phyloP scores from a whole-genome alignment of 23 tunicate genomes.

The Botrylloides violaceus region DNA sequence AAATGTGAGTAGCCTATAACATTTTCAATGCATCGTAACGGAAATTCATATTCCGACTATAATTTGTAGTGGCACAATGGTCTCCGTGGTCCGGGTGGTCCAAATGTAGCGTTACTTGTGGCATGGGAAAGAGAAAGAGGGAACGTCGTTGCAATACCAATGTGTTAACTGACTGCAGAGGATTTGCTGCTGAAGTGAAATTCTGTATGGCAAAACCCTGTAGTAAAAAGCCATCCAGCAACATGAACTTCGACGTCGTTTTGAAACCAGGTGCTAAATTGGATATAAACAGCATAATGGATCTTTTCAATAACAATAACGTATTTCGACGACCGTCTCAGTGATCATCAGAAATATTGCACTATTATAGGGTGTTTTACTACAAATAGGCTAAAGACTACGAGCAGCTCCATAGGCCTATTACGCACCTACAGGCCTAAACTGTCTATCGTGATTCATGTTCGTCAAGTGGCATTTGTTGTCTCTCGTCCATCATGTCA shows the following conservation, averaged over 20 bases:
- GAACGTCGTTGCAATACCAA: conserved; percentile 24
- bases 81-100: conserved; percentile 27
- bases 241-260: neutral
- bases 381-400: too few species aligned
- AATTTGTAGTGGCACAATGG: conserved; percentile 21
- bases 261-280: neutral
- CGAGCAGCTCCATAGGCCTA: too few species aligned
- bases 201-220: conserved; percentile 16
- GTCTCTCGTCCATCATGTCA: too few species aligned
- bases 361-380: too few species aligned
- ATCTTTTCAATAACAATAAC: neutral
- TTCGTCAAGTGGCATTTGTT: too few species aligned
- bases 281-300: neutral
- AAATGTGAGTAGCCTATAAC: conserved; percentile 10
- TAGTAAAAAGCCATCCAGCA: neutral
- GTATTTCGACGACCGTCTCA: too few species aligned
- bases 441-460: too few species aligned
- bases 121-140: conserved; percentile 21
- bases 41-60: neutral
- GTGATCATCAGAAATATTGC: too few species aligned
- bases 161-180: conserved; percentile 27
- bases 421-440: too few species aligned
- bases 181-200: conserved; percentile 15
- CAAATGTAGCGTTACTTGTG: conserved; percentile 23
- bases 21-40: too few species aligned